A percentile compares a stretch with the other conserved stretches of the same genome.
These are phyloP conservation scores for Glomeris maerens DNA, from an alignment of 1,140 invertebrate genomes.

Conservation along the genomic window DNA sequence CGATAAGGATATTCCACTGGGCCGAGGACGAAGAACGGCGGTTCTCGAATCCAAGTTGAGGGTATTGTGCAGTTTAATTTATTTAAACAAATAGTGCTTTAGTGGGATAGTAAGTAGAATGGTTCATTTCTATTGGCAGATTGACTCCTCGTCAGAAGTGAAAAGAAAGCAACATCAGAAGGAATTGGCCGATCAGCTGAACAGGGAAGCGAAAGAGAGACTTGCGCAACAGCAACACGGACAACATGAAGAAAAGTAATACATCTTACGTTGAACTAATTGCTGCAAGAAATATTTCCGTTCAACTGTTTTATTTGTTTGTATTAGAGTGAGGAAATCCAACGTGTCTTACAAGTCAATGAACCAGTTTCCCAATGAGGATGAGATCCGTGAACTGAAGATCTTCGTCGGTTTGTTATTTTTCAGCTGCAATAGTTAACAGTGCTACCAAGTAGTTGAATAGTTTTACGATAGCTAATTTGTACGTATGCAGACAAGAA, in stretches of 20 bases:
- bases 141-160: slow-evolving; percentile 91
- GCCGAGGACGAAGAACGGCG: slow-evolving; percentile 76
- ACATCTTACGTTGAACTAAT: no score
- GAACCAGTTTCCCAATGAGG: slow-evolving; percentile 81
- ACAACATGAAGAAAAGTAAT: slow-evolving; percentile 73
- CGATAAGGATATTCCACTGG: slow-evolving; percentile 51
- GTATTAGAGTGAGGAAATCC: slow-evolving; percentile 60
- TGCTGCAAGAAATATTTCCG: no score
- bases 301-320: no score
- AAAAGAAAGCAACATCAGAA: slow-evolving; percentile 94
- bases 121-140: slow-evolving; percentile 28
- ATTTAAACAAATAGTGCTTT: neutral
- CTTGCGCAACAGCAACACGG: slow-evolving; percentile 64
- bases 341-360: slow-evolving; percentile 88
- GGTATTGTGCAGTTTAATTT: slow-evolving; percentile 34
- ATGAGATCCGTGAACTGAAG: slow-evolving; percentile 85
- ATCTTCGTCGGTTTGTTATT: slow-evolving; percentile 71
- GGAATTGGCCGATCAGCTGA: slow-evolving; percentile 76
- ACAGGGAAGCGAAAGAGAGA: slow-evolving; percentile 81
- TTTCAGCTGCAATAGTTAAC: no score
- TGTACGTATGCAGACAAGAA: slow-evolving; percentile 63
- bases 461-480: slow-evolving; percentile 9
- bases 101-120: neutral
- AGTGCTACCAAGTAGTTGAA: neutral
- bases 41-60: slow-evolving; percentile 89